A percentile compares a stretch with the other conserved stretches of the same genome.
phyloP scores from a whole-genome alignment of 2,113 vertebrate genomes.

The Thunnus maccoyii region DNA sequence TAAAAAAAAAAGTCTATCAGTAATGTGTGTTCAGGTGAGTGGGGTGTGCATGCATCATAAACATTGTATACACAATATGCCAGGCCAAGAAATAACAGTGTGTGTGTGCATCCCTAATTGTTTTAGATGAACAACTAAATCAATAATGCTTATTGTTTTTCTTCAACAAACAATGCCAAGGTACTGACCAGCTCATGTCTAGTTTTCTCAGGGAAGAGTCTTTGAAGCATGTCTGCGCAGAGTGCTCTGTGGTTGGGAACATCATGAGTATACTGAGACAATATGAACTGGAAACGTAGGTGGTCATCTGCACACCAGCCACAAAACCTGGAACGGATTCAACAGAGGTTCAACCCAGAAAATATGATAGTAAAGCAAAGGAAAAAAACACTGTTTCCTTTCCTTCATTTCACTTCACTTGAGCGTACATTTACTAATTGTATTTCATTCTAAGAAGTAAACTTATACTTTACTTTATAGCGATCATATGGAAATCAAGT shows the following conservation, averaged over 20 bases:
- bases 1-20: not conserved
- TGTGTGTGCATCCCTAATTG: slow-evolving; percentile 1
- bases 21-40: not conserved
- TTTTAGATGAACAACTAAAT: not conserved
- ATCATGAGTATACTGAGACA: slow-evolving; percentile 87
- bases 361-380: slow-evolving; percentile 13
- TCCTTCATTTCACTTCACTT: not conserved
- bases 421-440: not conserved
- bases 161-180: not conserved
- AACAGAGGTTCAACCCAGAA: not conserved
- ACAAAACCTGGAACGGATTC: slow-evolving; percentile 81
- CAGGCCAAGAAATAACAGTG: not conserved
- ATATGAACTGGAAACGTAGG: slow-evolving; percentile 86
- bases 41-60: no score
- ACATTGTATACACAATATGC: not conserved
- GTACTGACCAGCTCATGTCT: slow-evolving; percentile 90
- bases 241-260: slow-evolving; percentile 86
- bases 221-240: slow-evolving; percentile 90
- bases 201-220: slow-evolving; percentile 87
- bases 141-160: not conserved
- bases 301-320: slow-evolving; percentile 89
- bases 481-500: slow-evolving; percentile 2
- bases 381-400: not conserved
- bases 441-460: not conserved
- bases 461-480: not conserved